Base-by-base conservation (phyloP, 2,888 invertebrate species). In the Drosophila ezoana region DNA sequence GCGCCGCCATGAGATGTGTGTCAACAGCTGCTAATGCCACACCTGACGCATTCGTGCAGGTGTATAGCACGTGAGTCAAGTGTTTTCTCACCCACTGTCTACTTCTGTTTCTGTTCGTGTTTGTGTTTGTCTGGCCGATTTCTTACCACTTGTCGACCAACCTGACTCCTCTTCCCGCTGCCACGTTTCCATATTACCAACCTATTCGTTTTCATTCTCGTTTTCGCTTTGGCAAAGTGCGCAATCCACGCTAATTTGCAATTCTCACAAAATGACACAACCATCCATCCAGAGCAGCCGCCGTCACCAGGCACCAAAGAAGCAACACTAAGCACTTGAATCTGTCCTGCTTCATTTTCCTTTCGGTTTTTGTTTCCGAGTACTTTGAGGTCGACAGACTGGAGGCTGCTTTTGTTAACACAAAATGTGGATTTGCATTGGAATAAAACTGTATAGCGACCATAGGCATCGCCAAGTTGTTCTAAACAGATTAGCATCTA, bases 21-120 rank as follows among this genome's bases (percentile, higher is more conserved):
- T 86, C 85, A 86, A 86, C 87, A 87, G 87, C 79, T 79, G 79
- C 81, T 84, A 76, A 80, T 79, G 72, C 71, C 78, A 72, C 88
- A 81, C 70, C 79, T 78, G 65, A 13, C 60, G 49, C 57, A 54
- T 28, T 59, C 49, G 41, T 41, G 64, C 64, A 72, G 63, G 51
- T 59, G 69, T 59, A 16, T 13, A 45, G 51, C 83, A 73, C n/a
- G 40, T 65, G 71, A 61, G 52, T 59, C 71, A 69, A 83, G 84
- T 68, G 72, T 63, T 13, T 23, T 1, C 28, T 18, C 40, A 1
- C 13, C 35, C 52, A 45, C 59, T 11, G 11, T 37, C 43, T 37
- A 28, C 14, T 10, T 47, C 9, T 54, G 20, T 41, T 32, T 40
- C 8, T 48, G 18, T 14, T 23, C 20, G 41, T 47, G 52, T 49